Evolutionary conservation across 1,140 invertebrate genomes (phyloP), one percentile per base, ranked within the genome.

Genomic region (Drosophila saltans): DNA sequence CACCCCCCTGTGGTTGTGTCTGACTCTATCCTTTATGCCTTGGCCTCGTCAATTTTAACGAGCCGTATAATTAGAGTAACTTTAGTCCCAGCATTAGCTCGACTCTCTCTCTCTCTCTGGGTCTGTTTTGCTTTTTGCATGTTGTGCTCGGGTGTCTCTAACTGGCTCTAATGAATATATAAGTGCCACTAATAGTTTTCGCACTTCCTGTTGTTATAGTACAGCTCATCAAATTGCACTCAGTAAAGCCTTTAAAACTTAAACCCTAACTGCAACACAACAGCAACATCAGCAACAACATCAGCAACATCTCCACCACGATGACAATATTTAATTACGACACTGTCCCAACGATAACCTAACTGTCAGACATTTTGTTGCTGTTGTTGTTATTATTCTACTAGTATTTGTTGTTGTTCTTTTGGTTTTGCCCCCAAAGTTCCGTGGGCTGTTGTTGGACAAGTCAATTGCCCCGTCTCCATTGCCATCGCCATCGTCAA

Each of bases 101-200:
- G 48, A 16, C 16, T 16, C 16, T 16, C 16, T 16, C 16, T 16
- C 16, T 16, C 16, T 16, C 40, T 67, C 52, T 57, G 7, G 26
- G 63, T 48, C 67, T 78, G 65, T 36, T 36, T 36, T 1, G 33
- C 4, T 36, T 36, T 36, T 36, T 36, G 33, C 55, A 41, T 71
- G 24, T 72, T 59, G 61, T 59, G 61, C 48, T 59, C 75, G 85
- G 84, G 80, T 81, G 83, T 86, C 83, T 89, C 84, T 86, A 89
- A 84, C 84, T 89, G 84, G 78, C 85, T 89, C 84, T 89, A 88
- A 88, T 88, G 84, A 88, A 88, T 88, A 88, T 89, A 88, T 88
- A 89, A 89, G 84, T 89, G 84, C 84, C 84, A 84, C 84, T 88
- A 88, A 88, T 88, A 88, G 84, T 88, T 88, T 88, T 88, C 84